These are phyloP conservation scores for Ladona fulva DNA, from an alignment of 1,140 invertebrate genomes.

Conservation along the genomic window DNA sequence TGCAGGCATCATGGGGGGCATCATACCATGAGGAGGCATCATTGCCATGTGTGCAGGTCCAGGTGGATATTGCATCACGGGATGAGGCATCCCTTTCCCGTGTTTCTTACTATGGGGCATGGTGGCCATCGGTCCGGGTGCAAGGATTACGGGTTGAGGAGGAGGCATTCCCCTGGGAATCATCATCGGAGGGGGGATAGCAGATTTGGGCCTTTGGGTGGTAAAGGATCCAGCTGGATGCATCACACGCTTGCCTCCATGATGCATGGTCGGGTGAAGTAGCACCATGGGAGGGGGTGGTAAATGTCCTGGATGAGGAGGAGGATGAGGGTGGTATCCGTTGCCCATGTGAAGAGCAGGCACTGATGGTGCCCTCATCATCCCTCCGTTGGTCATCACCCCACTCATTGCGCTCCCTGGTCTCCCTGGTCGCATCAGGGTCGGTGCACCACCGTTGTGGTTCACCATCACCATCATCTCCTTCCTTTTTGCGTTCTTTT, in stretches of 20 bases:
- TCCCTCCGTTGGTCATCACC: slow-evolving; percentile 16
- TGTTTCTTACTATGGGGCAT: slow-evolving; percentile 25
- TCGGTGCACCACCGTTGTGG: slow-evolving; percentile 19
- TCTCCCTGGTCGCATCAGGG: slow-evolving; percentile 20
- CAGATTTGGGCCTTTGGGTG: not conserved
- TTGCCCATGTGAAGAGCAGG: slow-evolving; percentile 25
- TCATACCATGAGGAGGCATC: slow-evolving; percentile 18
- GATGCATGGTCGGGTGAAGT: slow-evolving; percentile 27
- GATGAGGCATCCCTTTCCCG: slow-evolving; percentile 21
- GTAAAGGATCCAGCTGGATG: not conserved
- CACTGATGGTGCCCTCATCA: slow-evolving; percentile 20
- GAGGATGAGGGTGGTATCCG: slow-evolving; percentile 27
- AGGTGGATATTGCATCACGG: slow-evolving; percentile 16
- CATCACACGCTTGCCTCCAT: slow-evolving; percentile 12
- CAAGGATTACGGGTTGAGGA: slow-evolving; percentile 27
- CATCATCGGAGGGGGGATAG: not conserved
- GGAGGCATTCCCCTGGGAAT: slow-evolving; percentile 24
- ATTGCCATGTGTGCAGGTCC: slow-evolving; percentile 15
- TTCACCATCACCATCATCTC: slow-evolving; percentile 33
- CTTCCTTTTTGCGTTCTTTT: slow-evolving; percentile 40
- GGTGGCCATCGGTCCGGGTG: slow-evolving; percentile 28
- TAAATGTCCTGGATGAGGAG: slow-evolving; percentile 25
- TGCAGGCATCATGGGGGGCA: slow-evolving; percentile 24
- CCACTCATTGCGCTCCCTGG: not conserved
- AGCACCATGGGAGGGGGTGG: slow-evolving; percentile 29